phyloP scores from a whole-genome alignment of 2,888 invertebrate species.

The Cheilosia urbana region DNA sequence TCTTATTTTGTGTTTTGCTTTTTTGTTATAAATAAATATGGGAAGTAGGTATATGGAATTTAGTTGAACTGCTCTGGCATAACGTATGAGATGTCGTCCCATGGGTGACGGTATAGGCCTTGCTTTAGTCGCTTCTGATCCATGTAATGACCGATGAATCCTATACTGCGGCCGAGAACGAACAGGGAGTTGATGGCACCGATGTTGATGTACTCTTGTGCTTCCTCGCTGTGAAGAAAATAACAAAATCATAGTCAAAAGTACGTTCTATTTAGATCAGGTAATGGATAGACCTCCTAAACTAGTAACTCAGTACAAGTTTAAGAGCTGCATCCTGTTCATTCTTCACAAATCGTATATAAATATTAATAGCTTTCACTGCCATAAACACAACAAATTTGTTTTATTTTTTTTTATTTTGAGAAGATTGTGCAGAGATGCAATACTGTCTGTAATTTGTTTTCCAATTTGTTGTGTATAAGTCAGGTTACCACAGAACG shows the following conservation, averaged over 20 bases:
- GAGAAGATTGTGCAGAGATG: too few species aligned
- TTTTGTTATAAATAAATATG: constrained; percentile 68
- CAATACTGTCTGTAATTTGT: too few species aligned
- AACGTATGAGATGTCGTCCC: constrained; percentile 95
- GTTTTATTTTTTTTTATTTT: too few species aligned
- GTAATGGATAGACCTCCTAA: too few species aligned
- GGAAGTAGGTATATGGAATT: constrained; percentile 66
- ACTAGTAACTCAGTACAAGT: too few species aligned
- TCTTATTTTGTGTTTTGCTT: constrained; percentile 26
- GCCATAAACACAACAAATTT: too few species aligned
- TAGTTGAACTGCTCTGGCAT: constrained; percentile 84
- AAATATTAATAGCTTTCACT: too few species aligned
- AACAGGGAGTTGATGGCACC: constrained; percentile 99
- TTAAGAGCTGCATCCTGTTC: too few species aligned
- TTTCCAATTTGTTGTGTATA: too few species aligned
- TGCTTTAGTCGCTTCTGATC: constrained; percentile 99
- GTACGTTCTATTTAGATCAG: too few species aligned
- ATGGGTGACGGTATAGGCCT: constrained; percentile 99
- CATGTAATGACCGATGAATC: constrained; percentile 99
- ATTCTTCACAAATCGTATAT: too few species aligned
- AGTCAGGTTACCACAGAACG: too few species aligned
- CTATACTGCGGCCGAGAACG: constrained; percentile 98
- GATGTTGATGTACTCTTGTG: constrained; percentile 98
- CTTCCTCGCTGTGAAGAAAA: constrained; percentile 90
- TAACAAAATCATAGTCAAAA: background rate